A percentile compares a stretch with the other conserved stretches of the same genome.
phyloP scores from a whole-genome alignment of 2,888 invertebrate genomes.

The Lacanobia wlatinum region DNA sequence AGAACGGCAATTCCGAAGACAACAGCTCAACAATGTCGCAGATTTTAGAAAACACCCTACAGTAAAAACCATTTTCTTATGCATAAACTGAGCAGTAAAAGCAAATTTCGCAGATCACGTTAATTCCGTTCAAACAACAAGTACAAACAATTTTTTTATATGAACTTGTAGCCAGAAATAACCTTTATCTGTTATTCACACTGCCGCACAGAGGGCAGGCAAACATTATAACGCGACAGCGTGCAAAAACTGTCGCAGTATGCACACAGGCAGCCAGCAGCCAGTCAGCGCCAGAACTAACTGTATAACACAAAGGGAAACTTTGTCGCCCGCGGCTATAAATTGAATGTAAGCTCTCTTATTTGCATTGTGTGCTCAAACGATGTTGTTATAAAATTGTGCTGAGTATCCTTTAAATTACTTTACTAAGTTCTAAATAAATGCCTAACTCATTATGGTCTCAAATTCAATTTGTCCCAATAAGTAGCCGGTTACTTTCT shows the following conservation, averaged over 20 bases:
- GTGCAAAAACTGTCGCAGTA: slow-evolving; percentile 73
- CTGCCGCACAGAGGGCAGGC: slow-evolving; percentile 60
- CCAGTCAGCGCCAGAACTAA: slow-evolving; percentile 67
- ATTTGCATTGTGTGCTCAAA: slow-evolving; percentile 76
- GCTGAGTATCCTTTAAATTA: too few species aligned
- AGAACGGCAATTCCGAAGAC: slow-evolving; percentile 43
- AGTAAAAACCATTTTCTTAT: slow-evolving; percentile 47
- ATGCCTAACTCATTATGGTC: slow-evolving; percentile 56
- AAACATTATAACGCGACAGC: slow-evolving; percentile 64
- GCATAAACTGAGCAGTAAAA: slow-evolving; percentile 58
- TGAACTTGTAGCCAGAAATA: slow-evolving; percentile 57
- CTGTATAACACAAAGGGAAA: slow-evolving; percentile 73
- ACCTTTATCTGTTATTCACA: slow-evolving; percentile 71
- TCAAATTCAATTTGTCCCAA: slow-evolving; percentile 37
- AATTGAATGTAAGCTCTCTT: slow-evolving; percentile 81
- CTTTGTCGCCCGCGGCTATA: slow-evolving; percentile 73
- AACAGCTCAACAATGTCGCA: slow-evolving; percentile 34
- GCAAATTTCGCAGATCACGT: slow-evolving; percentile 63
- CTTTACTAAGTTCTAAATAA: slow-evolving; percentile 54
- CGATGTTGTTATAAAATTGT: slow-evolving; percentile 68
- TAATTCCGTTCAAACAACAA: slow-evolving; percentile 65
- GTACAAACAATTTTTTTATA: slow-evolving; percentile 66
- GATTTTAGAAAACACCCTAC: slow-evolving; percentile 48
- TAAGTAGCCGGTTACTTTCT: slow-evolving; percentile 23
- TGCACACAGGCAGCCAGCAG: slow-evolving; percentile 58